Conservation (phyloP, 2,797 vertebrate genomes). For the Cichlasoma orientale region DNA sequence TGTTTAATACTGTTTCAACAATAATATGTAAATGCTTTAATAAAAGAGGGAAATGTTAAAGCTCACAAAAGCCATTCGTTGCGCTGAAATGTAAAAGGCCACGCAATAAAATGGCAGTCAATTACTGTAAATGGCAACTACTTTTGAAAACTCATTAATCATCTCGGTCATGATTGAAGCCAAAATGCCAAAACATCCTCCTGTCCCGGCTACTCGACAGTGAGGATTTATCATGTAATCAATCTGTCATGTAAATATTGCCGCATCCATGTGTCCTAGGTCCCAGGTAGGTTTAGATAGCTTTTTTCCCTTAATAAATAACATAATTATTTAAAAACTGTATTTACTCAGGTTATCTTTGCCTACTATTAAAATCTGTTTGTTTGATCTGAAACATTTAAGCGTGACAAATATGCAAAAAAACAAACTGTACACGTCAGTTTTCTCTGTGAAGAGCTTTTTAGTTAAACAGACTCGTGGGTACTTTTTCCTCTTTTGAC, state of each 20-base stretch:
- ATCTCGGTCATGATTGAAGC: neutral
- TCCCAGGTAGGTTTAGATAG: neutral
- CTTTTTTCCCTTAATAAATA: neutral
- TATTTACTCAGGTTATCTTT: neutral
- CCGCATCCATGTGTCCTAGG: too few relatives aligned
- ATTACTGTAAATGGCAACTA: neutral
- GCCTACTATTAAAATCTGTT: neutral
- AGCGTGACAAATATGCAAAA: neutral
- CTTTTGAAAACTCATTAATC: neutral
- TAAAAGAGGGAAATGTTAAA: neutral
- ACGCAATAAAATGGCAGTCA: neutral
- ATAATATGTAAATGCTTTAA: neutral
- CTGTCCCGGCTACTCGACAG: neutral
- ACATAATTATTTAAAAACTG: neutral
- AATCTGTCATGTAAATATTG: neutral
- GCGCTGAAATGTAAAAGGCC: neutral
- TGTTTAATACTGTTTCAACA: neutral
- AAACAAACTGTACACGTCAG: neutral
- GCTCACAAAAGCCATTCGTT: neutral
- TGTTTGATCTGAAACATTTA: neutral
- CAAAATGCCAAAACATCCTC: neutral
- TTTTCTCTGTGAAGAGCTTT: neutral
- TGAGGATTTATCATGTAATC: neutral
- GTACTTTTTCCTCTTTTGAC: conserved; percentile 36
- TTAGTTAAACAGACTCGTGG: neutral